Evolutionary conservation across 2,888 invertebrate species (phyloP).

Genomic region (Tortrix viridana): DNA sequence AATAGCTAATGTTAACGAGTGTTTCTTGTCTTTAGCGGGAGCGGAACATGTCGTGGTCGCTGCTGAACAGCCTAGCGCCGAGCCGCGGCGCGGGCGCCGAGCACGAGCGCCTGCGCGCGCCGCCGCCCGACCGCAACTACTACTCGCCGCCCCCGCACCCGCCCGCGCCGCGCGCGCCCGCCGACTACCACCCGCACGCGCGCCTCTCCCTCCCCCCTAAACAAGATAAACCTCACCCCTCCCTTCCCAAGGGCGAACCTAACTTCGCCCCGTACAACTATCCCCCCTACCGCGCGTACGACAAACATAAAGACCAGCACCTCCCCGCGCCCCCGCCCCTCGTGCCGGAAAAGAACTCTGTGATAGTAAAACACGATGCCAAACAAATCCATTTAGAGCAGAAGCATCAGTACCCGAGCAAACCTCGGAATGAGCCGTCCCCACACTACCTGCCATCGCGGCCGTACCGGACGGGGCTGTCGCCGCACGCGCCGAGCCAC

Average conservation of each 20-base stretch:
- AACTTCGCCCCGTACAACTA: slow-evolving; percentile 88
- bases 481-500: slow-evolving; percentile 83
- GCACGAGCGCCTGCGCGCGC: slow-evolving; percentile 57
- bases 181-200: slow-evolving; percentile 57
- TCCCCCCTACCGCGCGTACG: slow-evolving; percentile 85
- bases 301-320: slow-evolving; percentile 85
- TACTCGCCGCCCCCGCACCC: slow-evolving; percentile 51
- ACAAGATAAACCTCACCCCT: slow-evolving; percentile 65
- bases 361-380: slow-evolving; percentile 91
- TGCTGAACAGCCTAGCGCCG: slow-evolving; percentile 81
- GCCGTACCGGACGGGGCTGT: slow-evolving; percentile 77
- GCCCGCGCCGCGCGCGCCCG: slow-evolving; percentile 52
- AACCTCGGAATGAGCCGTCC: slow-evolving; percentile 82
- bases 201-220: slow-evolving; percentile 55
- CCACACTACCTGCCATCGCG: slow-evolving; percentile 83
- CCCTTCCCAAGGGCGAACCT: slow-evolving; percentile 86
- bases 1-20: slow-evolving; percentile 2
- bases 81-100: slow-evolving; percentile 58
- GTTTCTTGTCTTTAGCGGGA: slow-evolving; percentile 72
- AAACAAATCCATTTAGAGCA: slow-evolving; percentile 86
- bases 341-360: slow-evolving; percentile 89
- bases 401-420: slow-evolving; percentile 84
- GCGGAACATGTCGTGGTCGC: slow-evolving; percentile 81
- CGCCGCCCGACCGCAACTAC: slow-evolving; percentile 57
- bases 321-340: slow-evolving; percentile 88